Percentiles rank a stretch among this genome's conserved stretches.
These are phyloP conservation scores for Willisornis vidua DNA, from an alignment of 2,113 vertebrate genomes.

Conservation along the genomic window DNA sequence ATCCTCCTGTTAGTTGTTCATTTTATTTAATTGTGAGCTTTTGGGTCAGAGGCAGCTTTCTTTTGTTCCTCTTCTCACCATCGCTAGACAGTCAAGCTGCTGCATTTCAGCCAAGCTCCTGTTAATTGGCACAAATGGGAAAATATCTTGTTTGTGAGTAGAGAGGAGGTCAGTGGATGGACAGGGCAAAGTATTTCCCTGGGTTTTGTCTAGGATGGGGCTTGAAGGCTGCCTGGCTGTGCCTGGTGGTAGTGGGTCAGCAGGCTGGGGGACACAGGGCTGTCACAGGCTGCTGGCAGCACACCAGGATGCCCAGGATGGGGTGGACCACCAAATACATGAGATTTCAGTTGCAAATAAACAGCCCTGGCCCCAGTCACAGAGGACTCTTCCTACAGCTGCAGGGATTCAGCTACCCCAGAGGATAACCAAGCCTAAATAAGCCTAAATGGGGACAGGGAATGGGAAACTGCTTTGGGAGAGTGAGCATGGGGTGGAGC, in stretches of 20 bases:
- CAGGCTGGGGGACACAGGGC: not conserved
- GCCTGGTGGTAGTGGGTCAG: not conserved
- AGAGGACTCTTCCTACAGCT: not conserved
- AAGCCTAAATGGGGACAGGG: not conserved
- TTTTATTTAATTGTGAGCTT: not conserved
- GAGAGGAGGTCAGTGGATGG: not conserved
- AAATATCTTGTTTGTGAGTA: not conserved
- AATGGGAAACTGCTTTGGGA: not conserved
- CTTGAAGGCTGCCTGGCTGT: rapidly evolving
- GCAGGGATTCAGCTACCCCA: not conserved
- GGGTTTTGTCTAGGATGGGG: not conserved
- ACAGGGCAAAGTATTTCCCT: not conserved
- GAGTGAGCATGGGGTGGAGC: not conserved
- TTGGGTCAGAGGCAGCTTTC: not conserved
- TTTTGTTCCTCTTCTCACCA: not conserved
- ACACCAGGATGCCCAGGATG: rapidly evolving
- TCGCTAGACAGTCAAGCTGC: not conserved
- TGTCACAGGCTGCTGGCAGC: not conserved
- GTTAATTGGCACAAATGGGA: not conserved
- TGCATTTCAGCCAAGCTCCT: not conserved
- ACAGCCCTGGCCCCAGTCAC: not conserved
- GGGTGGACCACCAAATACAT: not conserved
- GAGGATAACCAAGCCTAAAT: not conserved
- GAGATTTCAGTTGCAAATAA: not conserved
- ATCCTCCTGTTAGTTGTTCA: not conserved